Conservation (phyloP, 2,888 invertebrate genomes). For the Lymantria dispar region DNA sequence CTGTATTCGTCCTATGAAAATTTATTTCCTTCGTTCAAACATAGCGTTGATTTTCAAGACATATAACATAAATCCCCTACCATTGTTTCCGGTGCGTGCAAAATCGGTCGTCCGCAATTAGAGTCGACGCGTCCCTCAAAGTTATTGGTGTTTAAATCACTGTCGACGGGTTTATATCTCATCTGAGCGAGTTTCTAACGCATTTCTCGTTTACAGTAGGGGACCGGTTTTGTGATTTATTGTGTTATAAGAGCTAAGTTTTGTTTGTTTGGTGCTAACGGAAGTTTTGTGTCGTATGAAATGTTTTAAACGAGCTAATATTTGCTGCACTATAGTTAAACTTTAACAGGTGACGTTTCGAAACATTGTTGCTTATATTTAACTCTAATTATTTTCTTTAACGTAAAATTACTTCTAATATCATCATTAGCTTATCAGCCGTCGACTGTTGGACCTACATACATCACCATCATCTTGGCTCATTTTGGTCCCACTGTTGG, state of each 20-base stretch:
- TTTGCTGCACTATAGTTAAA: not conserved
- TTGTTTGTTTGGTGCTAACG: not conserved
- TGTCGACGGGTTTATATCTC: slow-evolving; percentile 37
- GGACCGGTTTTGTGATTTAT: slow-evolving; percentile 22
- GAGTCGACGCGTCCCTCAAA: slow-evolving; percentile 30
- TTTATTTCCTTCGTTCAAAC: not conserved
- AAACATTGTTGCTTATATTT: not conserved
- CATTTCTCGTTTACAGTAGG: slow-evolving; percentile 27
- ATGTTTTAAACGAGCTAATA: not conserved
- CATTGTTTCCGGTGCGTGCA: slow-evolving; percentile 46
- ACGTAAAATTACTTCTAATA: too few relatives aligned
- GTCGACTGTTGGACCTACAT: too few relatives aligned
- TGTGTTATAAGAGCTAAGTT: slow-evolving; percentile 4
- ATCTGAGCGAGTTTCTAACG: slow-evolving; percentile 20
- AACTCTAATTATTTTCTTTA: too few relatives aligned
- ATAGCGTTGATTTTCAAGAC: not conserved
- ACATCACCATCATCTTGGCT: too few relatives aligned
- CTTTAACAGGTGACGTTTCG: not conserved
- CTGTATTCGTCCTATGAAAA: not conserved
- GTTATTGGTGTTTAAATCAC: slow-evolving; percentile 53
- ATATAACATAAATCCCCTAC: slow-evolving; percentile 33
- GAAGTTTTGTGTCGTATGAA: not conserved
- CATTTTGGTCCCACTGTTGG: too few relatives aligned
- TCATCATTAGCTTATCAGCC: too few relatives aligned
- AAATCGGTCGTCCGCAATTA: slow-evolving; percentile 51